These are phyloP conservation scores for Centropyge bicolor DNA, from an alignment of 2,797 vertebrate species.

Conservation along the genomic window DNA sequence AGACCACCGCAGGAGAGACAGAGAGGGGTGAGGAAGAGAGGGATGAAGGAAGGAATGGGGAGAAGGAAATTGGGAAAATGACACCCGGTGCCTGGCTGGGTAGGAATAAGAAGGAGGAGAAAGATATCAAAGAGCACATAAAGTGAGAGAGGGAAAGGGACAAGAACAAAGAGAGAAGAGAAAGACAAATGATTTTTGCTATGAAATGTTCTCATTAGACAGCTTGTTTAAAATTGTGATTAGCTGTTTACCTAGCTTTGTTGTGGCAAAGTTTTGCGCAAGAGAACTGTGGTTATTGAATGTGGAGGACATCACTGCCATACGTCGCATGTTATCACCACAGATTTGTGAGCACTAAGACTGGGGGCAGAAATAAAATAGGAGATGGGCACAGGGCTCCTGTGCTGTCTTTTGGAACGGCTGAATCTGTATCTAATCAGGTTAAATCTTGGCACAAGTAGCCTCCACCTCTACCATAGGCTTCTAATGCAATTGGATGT, in stretches of 20 bases:
- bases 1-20: constrained; percentile 75
- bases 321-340: constrained; percentile 26
- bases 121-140: constrained; percentile 55
- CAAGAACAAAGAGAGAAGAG: constrained; percentile 12
- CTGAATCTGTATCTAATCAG: constrained; percentile 83
- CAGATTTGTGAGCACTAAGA: constrained; percentile 45
- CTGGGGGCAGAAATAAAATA: constrained; percentile 57
- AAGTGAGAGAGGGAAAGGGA: constrained; percentile 25
- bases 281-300: not conserved
- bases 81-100: constrained; percentile 38
- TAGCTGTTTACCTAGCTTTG: not conserved
- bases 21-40: constrained; percentile 69
- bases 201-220: constrained; percentile 1
- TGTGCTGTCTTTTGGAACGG: constrained; percentile 80
- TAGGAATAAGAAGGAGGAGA: constrained; percentile 40
- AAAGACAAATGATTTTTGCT: constrained; percentile 4
- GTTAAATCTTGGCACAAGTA: constrained; percentile 82
- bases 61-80: constrained; percentile 65
- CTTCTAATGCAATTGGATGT: constrained; percentile 87
- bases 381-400: constrained; percentile 60
- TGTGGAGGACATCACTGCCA: not conserved
- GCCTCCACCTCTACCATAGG: constrained; percentile 77
- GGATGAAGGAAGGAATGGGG: constrained; percentile 43
- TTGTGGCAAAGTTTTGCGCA: constrained; percentile 20
- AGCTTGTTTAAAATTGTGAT: constrained; percentile 17